Conservation (phyloP, 2,113 vertebrate genomes). For the Poeciliopsis prolifica region DNA sequence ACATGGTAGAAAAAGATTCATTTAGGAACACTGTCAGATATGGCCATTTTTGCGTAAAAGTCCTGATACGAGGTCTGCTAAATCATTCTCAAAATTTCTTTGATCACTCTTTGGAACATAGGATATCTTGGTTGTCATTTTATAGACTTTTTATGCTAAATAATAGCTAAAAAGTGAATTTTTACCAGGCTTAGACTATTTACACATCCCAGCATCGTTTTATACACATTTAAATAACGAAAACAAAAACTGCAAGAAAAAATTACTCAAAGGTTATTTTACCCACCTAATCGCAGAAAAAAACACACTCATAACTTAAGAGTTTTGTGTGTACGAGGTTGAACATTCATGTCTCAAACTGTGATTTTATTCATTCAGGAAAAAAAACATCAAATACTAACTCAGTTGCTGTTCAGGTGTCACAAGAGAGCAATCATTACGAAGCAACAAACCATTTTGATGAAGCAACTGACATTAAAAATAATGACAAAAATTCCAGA, state of each 20-base stretch:
- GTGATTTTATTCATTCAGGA: conserved; percentile 58
- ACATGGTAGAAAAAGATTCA: not conserved
- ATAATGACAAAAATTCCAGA: conserved; percentile 11
- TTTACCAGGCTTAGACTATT: not conserved
- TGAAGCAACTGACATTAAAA: conserved; percentile 30
- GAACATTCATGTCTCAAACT: conserved; percentile 28
- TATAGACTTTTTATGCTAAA: not conserved
- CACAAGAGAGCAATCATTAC: conserved; percentile 22
- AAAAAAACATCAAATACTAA: conserved; percentile 37
- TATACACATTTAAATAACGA: not conserved
- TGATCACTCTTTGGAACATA: not conserved
- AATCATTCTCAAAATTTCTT: not conserved
- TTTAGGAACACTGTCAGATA: not conserved
- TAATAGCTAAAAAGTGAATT: not conserved
- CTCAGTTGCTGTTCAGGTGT: conserved; percentile 28
- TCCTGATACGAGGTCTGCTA: not conserved
- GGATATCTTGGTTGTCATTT: not conserved
- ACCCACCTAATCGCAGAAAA: not conserved
- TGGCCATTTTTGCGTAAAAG: not conserved
- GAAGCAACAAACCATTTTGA: conserved; percentile 11
- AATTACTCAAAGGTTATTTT: no score
- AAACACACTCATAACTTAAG: not conserved
- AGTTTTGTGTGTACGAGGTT: conserved; percentile 15
- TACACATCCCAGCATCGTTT: not conserved
- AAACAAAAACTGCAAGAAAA: no score